Percentiles rank a stretch among this genome's conserved stretches.
Evolutionary conservation across 1,140 invertebrate genomes (phyloP).

Genomic region (Chironomus striatipennis): DNA sequence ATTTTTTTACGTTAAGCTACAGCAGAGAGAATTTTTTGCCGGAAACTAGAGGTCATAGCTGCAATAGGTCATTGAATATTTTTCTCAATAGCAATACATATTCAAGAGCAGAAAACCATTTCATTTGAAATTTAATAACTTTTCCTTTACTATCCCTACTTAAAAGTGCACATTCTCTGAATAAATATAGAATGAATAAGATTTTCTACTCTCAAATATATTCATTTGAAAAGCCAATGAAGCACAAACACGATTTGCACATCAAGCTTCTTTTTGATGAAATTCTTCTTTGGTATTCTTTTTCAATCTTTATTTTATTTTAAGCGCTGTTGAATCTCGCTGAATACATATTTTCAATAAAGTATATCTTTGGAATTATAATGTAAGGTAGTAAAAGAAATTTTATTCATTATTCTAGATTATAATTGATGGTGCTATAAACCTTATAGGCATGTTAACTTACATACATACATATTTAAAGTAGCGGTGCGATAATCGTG

Average conservation of each 20-base stretch:
- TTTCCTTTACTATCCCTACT: neutral
- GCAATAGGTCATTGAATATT: neutral
- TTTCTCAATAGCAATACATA: neutral
- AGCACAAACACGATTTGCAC: slow-evolving; percentile 17
- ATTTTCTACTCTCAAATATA: neutral
- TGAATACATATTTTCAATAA: no score
- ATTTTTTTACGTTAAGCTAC: no score
- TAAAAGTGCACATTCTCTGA: neutral
- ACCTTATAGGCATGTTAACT: neutral
- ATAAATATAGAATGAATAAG: neutral
- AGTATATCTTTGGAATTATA: no score
- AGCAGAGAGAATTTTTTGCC: slow-evolving; percentile 1
- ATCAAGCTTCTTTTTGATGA: slow-evolving; percentile 1
- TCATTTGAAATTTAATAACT: slow-evolving; percentile 15
- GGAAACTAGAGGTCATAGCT: slow-evolving; percentile 21
- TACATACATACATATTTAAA: neutral
- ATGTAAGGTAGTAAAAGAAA: no score
- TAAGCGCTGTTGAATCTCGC: no score
- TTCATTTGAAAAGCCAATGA: neutral
- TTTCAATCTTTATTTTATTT: no score
- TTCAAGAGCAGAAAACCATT: neutral
- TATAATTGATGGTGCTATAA: neutral
- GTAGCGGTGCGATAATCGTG: neutral
- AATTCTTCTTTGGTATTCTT: neutral
- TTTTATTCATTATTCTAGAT: neutral